Conservation (phyloP, 37 sponge, comb jelly and placozoan genomes). For the Halisarca cf. caerulea region DNA sequence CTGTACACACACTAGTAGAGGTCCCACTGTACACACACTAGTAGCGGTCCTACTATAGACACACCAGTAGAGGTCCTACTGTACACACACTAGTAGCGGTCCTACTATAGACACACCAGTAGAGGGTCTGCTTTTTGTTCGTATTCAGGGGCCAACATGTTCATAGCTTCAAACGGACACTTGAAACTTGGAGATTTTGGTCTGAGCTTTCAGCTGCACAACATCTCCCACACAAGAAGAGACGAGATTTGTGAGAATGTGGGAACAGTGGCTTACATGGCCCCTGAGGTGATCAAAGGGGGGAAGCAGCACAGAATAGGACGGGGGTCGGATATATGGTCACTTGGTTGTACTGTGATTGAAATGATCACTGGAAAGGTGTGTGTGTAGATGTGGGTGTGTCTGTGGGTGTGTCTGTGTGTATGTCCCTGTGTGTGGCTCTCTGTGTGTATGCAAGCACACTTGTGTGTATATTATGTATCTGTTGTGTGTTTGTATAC, state of each 20-base stretch:
- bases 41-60: too few relatives aligned
- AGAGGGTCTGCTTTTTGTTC: too few relatives aligned
- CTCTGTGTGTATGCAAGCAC: background rate
- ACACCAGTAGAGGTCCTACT: too few relatives aligned
- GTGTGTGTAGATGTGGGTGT: background rate
- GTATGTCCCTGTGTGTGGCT: background rate
- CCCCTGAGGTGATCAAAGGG: constrained; percentile 76
- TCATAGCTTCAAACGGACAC: constrained; percentile 63
- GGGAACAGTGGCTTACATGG: constrained; percentile 87
- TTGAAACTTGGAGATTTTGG: constrained; percentile 93
- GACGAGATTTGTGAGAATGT: constrained; percentile 42
- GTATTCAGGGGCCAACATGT: constrained; percentile 79
- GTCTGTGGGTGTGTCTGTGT: too few relatives aligned
- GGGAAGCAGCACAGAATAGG: constrained; percentile 51
- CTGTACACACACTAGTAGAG: too few relatives aligned
- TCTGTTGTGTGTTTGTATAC: too few relatives aligned
- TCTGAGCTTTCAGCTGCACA: constrained; percentile 72
- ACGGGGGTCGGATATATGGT: constrained; percentile 83
- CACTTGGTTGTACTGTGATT: constrained; percentile 83
- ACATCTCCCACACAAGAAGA: constrained; percentile 44
- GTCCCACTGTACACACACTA: too few relatives aligned
- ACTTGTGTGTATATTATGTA: too few relatives aligned
- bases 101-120: too few relatives aligned
- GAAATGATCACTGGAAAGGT: constrained; percentile 92
- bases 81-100: too few relatives aligned